Percentiles rank a stretch among this genome's conserved stretches.
Conservation (phyloP, 2,888 invertebrate genomes). For the Cryptocheilus praepositus region DNA sequence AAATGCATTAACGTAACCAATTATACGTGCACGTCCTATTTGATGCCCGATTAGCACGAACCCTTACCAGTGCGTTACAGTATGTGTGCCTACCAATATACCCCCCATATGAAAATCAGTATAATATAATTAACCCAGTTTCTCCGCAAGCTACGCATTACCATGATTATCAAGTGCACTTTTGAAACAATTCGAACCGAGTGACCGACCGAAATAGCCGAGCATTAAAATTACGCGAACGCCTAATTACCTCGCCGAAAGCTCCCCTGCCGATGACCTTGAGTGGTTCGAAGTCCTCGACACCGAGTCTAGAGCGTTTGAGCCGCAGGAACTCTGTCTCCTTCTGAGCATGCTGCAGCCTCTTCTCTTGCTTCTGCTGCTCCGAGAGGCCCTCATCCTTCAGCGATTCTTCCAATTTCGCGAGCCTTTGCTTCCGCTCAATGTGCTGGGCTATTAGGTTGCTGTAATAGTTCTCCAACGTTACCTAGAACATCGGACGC, state of each 20-base stretch:
- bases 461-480: conserved; percentile 99
- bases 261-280: conserved; percentile 97
- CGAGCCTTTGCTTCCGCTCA: conserved; percentile 95
- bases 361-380: conserved; percentile 94
- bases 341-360: conserved; percentile 97
- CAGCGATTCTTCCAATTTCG: conserved; percentile 96
- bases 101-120: too few relatives aligned
- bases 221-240: too few relatives aligned
- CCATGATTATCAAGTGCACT: too few relatives aligned
- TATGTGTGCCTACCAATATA: too few relatives aligned
- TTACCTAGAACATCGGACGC: conserved; percentile 76
- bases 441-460: conserved; percentile 98
- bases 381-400: conserved; percentile 96
- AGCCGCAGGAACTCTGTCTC: conserved; percentile 98
- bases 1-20: too few relatives aligned
- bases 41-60: too few relatives aligned
- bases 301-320: conserved; percentile 95
- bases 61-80: too few relatives aligned
- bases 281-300: conserved; percentile 98
- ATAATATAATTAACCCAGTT: too few relatives aligned
- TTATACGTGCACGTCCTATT: too few relatives aligned
- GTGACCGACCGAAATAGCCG: too few relatives aligned
- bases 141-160: too few relatives aligned
- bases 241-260: conserved; percentile 83
- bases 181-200: too few relatives aligned